Evolutionary conservation across 2,888 invertebrate genomes (phyloP).

Genomic region (Acronicta alni): DNA sequence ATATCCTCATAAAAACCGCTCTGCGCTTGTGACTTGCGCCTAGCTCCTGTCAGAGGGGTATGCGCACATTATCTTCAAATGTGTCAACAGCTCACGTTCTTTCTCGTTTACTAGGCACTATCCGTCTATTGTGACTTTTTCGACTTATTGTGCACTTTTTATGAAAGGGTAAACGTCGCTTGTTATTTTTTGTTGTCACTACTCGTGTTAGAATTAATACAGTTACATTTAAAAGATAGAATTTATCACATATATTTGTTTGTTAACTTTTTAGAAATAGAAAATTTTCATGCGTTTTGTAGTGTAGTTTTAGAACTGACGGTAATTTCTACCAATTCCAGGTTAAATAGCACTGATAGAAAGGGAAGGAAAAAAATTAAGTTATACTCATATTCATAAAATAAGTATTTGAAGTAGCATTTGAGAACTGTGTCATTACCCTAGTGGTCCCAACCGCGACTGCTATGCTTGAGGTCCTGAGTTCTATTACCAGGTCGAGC

Average conservation of each 20-base stretch:
- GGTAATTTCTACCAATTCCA: no score
- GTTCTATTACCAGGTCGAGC: no score
- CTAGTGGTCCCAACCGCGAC: no score
- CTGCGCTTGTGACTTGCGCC: conserved; percentile 54
- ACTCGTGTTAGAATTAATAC: conserved; percentile 17
- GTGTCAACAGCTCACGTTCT: conserved; percentile 86
- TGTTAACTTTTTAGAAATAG: no score
- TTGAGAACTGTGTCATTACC: no score
- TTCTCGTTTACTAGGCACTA: conserved; percentile 78
- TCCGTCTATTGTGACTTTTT: conserved; percentile 75
- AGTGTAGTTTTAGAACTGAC: no score
- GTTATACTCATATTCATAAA: no score
- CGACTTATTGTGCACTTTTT: conserved; percentile 69
- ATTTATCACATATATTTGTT: conserved; percentile 9
- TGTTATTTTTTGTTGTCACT: conserved; percentile 29
- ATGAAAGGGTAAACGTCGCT: conserved; percentile 53
- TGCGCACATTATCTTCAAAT: conserved; percentile 88
- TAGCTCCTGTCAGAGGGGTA: conserved; percentile 70
- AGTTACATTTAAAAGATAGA: not conserved
- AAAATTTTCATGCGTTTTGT: no score
- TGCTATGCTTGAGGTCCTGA: no score
- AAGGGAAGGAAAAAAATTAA: no score
- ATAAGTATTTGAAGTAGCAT: no score
- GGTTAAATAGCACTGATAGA: no score
- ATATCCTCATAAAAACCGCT: not conserved